Conservation (phyloP, 2,113 vertebrate genomes). For the Anoura caudifer region DNA sequence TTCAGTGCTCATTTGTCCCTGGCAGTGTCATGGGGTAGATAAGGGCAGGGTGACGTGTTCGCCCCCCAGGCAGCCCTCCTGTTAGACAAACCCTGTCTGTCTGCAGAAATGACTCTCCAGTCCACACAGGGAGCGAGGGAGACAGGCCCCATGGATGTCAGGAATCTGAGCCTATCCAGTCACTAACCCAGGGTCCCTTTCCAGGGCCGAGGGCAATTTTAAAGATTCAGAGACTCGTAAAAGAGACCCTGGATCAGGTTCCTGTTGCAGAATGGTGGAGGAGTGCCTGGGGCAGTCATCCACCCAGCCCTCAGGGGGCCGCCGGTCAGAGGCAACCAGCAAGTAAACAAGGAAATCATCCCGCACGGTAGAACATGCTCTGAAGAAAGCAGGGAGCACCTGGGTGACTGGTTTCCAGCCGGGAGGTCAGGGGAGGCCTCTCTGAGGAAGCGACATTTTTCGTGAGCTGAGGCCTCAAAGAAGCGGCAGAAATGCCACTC, state of each 20-base stretch:
- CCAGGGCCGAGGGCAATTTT: not conserved
- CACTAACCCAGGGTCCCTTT: not conserved
- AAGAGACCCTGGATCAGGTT: not conserved
- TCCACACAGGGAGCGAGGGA: not conserved
- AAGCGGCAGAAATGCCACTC: not conserved
- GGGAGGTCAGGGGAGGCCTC: not conserved
- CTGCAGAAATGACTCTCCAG: not conserved
- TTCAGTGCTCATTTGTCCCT: rapidly evolving
- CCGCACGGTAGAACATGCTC: not conserved
- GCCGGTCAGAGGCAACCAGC: too few species aligned
- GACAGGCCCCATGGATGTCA: not conserved
- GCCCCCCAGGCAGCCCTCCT: not conserved
- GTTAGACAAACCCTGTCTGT: not conserved
- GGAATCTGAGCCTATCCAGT: not conserved
- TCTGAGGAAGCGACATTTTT: not conserved
- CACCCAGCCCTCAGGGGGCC: not conserved
- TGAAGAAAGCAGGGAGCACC: not conserved
- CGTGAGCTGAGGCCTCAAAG: not conserved
- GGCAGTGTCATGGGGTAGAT: not conserved
- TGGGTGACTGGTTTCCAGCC: not conserved
- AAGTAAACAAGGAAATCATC: not conserved
- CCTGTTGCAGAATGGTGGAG: not conserved
- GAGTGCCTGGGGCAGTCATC: not conserved
- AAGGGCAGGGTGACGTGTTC: not conserved
- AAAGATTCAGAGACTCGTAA: not conserved